Percentiles rank a stretch among this genome's conserved stretches.
These are phyloP conservation scores for Latrodectus hesperus DNA, from an alignment of 2,888 invertebrate species.

Conservation along the genomic window DNA sequence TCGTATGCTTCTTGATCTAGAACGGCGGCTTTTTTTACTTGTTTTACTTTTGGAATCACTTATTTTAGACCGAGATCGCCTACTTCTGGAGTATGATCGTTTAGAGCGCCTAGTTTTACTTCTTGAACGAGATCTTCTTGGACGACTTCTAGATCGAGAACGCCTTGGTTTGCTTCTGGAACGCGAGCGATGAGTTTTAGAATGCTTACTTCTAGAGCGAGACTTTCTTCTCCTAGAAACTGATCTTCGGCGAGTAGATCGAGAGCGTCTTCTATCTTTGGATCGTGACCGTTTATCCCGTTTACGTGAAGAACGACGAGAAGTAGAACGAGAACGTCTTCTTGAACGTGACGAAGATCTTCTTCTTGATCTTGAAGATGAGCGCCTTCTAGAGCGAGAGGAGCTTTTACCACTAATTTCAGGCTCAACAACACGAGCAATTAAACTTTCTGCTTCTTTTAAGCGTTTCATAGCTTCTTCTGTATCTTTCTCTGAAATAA, in stretches of 20 bases:
- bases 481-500: constrained; percentile 60
- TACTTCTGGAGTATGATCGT: constrained; percentile 48
- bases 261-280: constrained; percentile 37
- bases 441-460: constrained; percentile 63
- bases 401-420: constrained; percentile 49
- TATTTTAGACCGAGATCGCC: constrained; percentile 47
- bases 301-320: constrained; percentile 44
- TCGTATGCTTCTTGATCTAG: constrained; percentile 40
- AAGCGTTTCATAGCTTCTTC: constrained; percentile 63
- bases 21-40: constrained; percentile 36
- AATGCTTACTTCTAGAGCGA: constrained; percentile 29
- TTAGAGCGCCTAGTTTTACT: constrained; percentile 50
- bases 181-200: constrained; percentile 16
- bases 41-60: constrained; percentile 38
- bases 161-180: constrained; percentile 52
- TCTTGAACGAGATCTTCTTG: constrained; percentile 39
- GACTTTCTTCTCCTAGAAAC: constrained; percentile 45
- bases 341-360: constrained; percentile 14
- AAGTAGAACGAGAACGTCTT: constrained; percentile 26
- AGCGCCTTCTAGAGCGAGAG: constrained; percentile 24
- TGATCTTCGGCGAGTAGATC: constrained; percentile 22
- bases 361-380: constrained; percentile 32
- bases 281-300: constrained; percentile 47
- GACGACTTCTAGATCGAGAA: constrained; percentile 42
- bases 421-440: constrained; percentile 59